A percentile compares a stretch with the other conserved stretches of the same genome.
Conservation (phyloP, 2,888 invertebrate genomes). For the Biston stratarius region DNA sequence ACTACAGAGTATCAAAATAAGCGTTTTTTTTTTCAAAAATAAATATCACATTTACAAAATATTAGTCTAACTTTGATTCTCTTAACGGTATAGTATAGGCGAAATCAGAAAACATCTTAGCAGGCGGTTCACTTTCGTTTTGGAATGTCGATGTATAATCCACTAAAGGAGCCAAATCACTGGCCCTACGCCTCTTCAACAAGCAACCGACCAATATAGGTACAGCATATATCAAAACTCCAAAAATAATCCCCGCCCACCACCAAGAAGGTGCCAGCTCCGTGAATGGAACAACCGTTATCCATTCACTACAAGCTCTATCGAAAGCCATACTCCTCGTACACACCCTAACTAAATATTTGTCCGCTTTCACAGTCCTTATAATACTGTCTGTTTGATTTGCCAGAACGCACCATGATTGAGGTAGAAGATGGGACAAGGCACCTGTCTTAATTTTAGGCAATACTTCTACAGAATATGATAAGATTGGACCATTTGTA, state of each 20-base stretch:
- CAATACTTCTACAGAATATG: slow-evolving; percentile 70
- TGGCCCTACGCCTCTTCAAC: slow-evolving; percentile 43
- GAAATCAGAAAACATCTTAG: slow-evolving; percentile 63
- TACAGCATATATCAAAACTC: slow-evolving; percentile 56
- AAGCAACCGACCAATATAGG: slow-evolving; percentile 59
- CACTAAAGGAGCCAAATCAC: slow-evolving; percentile 65
- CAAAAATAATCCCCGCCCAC: slow-evolving; percentile 64
- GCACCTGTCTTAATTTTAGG: slow-evolving; percentile 56
- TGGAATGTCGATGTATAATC: slow-evolving; percentile 55
- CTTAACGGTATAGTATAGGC: slow-evolving; percentile 55
- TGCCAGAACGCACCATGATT: slow-evolving; percentile 64
- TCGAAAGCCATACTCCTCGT: slow-evolving; percentile 51
- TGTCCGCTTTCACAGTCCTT: slow-evolving; percentile 54
- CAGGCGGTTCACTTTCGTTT: slow-evolving; percentile 67
- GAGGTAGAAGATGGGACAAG: slow-evolving; percentile 56
- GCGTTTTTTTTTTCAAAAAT: background rate
- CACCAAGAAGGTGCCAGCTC: slow-evolving; percentile 51
- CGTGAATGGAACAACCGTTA: slow-evolving; percentile 34
- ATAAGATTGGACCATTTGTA: slow-evolving; percentile 73
- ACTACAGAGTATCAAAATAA: slow-evolving; percentile 2
- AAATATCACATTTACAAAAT: slow-evolving; percentile 30
- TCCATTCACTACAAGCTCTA: slow-evolving; percentile 52
- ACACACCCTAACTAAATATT: slow-evolving; percentile 55
- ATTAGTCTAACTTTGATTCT: slow-evolving; percentile 42
- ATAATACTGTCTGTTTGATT: slow-evolving; percentile 50